Evolutionary conservation across 2,113 vertebrate genomes (phyloP), one percentile per base, ranked within the genome.

Genomic region (Girardinichthys multiradiatus): DNA sequence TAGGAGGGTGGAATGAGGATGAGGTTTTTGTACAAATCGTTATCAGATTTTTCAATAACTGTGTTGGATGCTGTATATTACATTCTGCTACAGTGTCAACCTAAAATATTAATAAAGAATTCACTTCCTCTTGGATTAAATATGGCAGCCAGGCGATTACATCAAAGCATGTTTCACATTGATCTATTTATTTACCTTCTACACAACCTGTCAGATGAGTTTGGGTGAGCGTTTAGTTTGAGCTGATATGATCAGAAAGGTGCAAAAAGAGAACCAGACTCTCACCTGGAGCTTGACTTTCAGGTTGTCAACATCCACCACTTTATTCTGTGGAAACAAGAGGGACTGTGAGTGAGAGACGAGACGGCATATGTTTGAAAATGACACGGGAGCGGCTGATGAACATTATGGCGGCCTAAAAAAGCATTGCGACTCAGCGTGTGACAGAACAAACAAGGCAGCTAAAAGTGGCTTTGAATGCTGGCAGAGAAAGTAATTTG

Each of bases 201-300:
- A 24, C 9, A 11, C 9, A 24, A 54, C 48, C 48, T 54, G 10
- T n/a, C n/a, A n/a, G n/a, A n/a, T n/a, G n/a, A n/a, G n/a, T 21
- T 19, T 24, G 24, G 48, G 21, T n/a, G 48, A 54, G 48, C 6
- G 21, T 54, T 54, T 10, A n/a, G 48, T 7, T 54, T 27, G n/a
- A 57, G 24, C 24, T 37, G 54, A 30, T 27, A 15, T 35, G 24
- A 27, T 4, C 31, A 26, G 24, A 33, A 54, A 54, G 21, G 48
- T 30, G 57, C 21, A 19, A 63, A 31, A 73, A 65, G n/a, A 15
- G 29, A 54, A 3, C n/a, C 9, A 3, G 2, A 0, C 10, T 45
- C 90, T 91, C 70, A 95, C 94, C 94, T 95, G 94, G 11, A 95
- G 91, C 84, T 99, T 99, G 90, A 99, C 96, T 84, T 96, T 97